Percentiles rank a stretch among this genome's conserved stretches.
Evolutionary conservation across 2,113 vertebrate species (phyloP).

Genomic region (Willisornis vidua): DNA sequence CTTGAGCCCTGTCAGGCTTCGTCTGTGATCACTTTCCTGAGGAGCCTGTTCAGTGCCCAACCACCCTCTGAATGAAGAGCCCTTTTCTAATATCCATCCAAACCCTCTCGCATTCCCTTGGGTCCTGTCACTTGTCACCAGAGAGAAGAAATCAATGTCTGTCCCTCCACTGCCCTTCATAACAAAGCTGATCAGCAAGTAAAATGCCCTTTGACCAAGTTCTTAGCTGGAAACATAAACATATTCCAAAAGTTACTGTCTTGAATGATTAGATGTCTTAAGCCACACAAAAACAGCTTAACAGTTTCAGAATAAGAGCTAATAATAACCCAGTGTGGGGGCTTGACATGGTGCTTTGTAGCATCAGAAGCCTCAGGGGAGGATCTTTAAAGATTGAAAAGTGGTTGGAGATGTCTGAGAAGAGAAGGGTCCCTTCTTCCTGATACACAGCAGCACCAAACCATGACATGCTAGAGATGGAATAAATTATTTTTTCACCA

Average conservation of each 20-base stretch:
- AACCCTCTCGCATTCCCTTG: not conserved
- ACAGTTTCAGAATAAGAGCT: not conserved
- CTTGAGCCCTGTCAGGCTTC: not conserved
- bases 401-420: not conserved
- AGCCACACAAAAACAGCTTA: not conserved
- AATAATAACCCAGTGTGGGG: not conserved
- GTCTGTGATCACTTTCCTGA: not conserved
- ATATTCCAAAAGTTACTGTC: not conserved
- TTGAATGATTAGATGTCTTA: not conserved
- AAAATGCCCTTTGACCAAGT: not conserved
- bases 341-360: not conserved
- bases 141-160: not conserved
- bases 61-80: not conserved
- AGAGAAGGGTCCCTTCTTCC: not conserved
- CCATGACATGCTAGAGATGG: not conserved
- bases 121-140: not conserved
- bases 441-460: not conserved
- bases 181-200: not conserved
- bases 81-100: not conserved
- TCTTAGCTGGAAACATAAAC: not conserved
- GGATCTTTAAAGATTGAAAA: not conserved
- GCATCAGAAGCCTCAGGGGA: not conserved
- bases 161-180: not conserved
- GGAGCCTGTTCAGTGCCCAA: not conserved
- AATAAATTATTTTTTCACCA: not conserved